Evolutionary conservation across 2,113 vertebrate species (phyloP).

Genomic region (Hyla sarda): DNA sequence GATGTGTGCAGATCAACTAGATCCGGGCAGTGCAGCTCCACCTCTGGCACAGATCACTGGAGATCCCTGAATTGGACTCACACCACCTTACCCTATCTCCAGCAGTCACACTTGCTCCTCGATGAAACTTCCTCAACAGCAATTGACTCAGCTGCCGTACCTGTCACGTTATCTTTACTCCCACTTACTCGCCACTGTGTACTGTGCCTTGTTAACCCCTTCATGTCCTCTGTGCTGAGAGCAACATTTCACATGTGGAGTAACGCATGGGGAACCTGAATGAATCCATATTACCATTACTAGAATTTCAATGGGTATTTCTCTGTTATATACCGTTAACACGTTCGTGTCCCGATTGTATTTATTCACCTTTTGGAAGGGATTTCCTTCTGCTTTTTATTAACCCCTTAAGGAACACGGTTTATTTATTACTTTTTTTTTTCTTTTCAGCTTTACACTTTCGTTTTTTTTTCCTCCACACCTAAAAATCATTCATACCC

Average conservation of each 20-base stretch:
- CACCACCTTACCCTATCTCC: background rate
- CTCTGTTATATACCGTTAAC: no score
- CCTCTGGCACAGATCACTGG: conserved; percentile 31
- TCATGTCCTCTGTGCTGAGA: background rate
- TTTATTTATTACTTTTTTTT: no score
- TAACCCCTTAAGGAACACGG: no score
- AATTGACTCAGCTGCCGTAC: background rate
- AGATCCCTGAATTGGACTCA: conserved; percentile 5
- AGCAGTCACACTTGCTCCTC: conserved; percentile 25
- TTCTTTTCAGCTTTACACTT: no score
- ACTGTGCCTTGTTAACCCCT: background rate
- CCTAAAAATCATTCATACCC: no score
- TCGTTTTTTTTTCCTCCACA: no score
- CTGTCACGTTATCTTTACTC: conserved; percentile 25
- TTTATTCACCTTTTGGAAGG: background rate
- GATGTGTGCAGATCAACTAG: conserved; percentile 15
- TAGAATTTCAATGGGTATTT: background rate
- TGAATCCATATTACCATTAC: background rate
- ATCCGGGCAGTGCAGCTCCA: conserved; percentile 40
- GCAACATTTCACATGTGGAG: no score
- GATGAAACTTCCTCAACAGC: conserved; percentile 13
- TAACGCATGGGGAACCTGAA: background rate
- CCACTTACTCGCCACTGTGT: conserved; percentile 11
- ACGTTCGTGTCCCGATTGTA: background rate
- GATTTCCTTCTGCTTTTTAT: background rate